Conservation (phyloP, 2,113 vertebrate genomes). For the Lasiurus cinereus region DNA sequence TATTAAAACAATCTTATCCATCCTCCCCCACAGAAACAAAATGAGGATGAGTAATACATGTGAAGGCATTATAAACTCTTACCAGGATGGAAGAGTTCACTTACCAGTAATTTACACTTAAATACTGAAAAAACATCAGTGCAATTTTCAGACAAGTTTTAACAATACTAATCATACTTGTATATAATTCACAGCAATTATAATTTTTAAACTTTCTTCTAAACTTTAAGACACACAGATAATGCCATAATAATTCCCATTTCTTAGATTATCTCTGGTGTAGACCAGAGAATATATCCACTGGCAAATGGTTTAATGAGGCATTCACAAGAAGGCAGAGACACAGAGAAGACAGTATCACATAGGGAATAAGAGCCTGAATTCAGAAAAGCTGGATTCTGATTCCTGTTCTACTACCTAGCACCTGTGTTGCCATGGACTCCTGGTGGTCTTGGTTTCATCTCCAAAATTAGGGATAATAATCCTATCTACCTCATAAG, state of each 20-base stretch:
- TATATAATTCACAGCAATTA: constrained; percentile 13
- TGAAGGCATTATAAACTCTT: neutral
- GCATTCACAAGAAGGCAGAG: neutral
- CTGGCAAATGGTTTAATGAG: neutral
- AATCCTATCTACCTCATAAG: neutral
- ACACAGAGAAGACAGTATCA: neutral
- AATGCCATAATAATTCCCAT: neutral
- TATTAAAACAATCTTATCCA: neutral
- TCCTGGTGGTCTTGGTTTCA: neutral
- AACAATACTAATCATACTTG: neutral
- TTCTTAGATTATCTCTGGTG: neutral
- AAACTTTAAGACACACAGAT: neutral
- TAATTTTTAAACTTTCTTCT: neutral
- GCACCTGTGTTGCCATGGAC: neutral
- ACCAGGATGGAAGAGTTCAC: neutral
- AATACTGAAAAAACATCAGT: constrained; percentile 27
- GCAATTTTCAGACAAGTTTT: constrained; percentile 36
- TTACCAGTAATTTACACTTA: constrained; percentile 2
- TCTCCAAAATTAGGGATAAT: neutral
- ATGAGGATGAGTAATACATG: neutral
- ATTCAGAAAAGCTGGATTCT: neutral
- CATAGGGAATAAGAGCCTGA: neutral
- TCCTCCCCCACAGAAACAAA: neutral
- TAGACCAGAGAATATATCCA: neutral
- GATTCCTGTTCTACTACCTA: neutral